phyloP scores from a whole-genome alignment of 2,797 vertebrate genomes.

The Lepilemur septentrionalis region DNA sequence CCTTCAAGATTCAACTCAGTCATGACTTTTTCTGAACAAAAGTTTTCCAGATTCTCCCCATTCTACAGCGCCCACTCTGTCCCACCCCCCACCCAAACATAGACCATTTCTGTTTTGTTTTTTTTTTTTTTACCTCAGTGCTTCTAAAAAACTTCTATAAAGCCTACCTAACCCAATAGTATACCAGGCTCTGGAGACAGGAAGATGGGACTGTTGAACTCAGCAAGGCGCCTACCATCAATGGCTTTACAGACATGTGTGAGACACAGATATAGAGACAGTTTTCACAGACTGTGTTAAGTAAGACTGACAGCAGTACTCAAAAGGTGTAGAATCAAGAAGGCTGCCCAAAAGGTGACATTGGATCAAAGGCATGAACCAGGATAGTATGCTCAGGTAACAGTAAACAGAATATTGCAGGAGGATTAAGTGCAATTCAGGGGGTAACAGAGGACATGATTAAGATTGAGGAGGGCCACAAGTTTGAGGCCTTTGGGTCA shows the following conservation, averaged over 20 bases:
- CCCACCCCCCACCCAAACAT: neutral
- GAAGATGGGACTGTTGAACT: neutral
- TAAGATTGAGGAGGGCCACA: neutral
- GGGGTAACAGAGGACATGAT: neutral
- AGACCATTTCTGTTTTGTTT: neutral
- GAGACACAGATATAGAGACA: neutral
- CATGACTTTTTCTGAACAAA: neutral
- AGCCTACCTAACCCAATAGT: neutral
- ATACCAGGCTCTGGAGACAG: neutral
- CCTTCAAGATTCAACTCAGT: neutral
- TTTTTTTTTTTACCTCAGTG: neutral
- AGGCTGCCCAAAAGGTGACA: neutral
- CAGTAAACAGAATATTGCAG: neutral
- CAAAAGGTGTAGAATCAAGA: neutral
- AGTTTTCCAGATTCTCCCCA: neutral
- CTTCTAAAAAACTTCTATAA: neutral
- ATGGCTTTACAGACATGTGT: neutral
- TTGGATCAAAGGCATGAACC: neutral
- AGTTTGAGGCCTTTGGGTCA: neutral
- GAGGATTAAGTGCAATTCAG: neutral
- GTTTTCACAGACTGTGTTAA: neutral
- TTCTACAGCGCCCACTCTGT: neutral
- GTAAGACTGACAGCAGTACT: neutral
- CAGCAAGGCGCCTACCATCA: neutral
- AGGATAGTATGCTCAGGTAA: neutral